These are phyloP conservation scores for Spilosoma lubricipeda DNA, from an alignment of 2,888 invertebrate species.

Conservation along the genomic window DNA sequence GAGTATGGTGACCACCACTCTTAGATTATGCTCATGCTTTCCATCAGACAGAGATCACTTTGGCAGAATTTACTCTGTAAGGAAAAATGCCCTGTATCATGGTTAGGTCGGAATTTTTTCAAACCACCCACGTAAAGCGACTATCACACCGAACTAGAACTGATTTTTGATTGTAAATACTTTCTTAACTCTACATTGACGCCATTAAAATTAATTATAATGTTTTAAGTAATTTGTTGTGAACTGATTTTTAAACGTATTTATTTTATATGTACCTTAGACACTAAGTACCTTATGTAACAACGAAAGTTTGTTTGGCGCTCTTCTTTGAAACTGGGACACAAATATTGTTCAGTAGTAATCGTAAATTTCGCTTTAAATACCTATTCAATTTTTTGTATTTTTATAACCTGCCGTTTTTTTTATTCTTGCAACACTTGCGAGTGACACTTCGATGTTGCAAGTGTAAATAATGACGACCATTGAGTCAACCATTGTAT, in stretches of 20 bases:
- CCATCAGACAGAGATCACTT: too few relatives aligned
- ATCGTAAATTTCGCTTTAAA: slow-evolving; percentile 9
- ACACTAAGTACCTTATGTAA: slow-evolving; percentile 39
- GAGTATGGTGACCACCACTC: too few relatives aligned
- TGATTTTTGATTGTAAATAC: slow-evolving; percentile 21
- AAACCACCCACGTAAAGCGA: background rate
- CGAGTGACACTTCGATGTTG: slow-evolving; percentile 12
- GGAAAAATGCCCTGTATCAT: too few relatives aligned
- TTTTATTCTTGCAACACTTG: slow-evolving; percentile 19
- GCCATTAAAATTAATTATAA: slow-evolving; percentile 8
- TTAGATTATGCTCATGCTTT: too few relatives aligned
- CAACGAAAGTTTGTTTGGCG: slow-evolving; percentile 50
- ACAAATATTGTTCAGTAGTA: slow-evolving; percentile 42
- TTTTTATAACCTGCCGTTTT: slow-evolving; percentile 35
- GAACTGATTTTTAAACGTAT: slow-evolving; percentile 63
- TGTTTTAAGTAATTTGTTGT: slow-evolving; percentile 44
- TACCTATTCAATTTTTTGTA: slow-evolving; percentile 41
- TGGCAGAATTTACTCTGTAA: too few relatives aligned
- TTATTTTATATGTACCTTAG: slow-evolving; percentile 47
- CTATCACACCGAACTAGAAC: slow-evolving; percentile 24
- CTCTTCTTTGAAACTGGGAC: slow-evolving; percentile 39
- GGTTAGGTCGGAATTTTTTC: too few relatives aligned
- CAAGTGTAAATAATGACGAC: slow-evolving; percentile 20
- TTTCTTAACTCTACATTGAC: slow-evolving; percentile 6
- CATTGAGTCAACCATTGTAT: slow-evolving; percentile 16